Percentiles rank a stretch among this genome's conserved stretches.
These are phyloP conservation scores for Talpa occidentalis DNA, from an alignment of 2,113 vertebrate genomes.

Conservation along the genomic window DNA sequence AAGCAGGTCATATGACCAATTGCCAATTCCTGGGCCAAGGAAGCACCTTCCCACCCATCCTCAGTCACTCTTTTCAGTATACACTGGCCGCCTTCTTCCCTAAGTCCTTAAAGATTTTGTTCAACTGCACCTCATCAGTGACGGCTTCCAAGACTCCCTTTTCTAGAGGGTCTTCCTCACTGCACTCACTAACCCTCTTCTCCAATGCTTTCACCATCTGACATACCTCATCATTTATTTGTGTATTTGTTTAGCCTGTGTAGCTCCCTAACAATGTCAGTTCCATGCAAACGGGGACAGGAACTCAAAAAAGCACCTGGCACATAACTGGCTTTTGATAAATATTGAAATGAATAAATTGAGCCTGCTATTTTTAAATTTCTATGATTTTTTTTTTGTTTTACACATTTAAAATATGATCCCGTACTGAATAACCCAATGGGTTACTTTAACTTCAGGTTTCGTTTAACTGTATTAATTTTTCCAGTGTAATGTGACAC, in stretches of 20 bases:
- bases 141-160: background rate
- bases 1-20: background rate
- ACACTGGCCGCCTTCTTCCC: background rate
- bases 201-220: background rate
- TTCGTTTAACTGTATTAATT: constrained; percentile 11
- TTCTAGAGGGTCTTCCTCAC: background rate
- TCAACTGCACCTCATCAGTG: background rate
- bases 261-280: background rate
- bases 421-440: background rate
- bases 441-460: background rate
- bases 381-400: background rate
- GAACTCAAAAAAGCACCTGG: background rate
- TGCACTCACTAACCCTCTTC: background rate
- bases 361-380: background rate
- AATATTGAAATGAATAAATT: background rate
- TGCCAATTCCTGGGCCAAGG: background rate
- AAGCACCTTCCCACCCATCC: background rate
- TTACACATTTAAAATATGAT: background rate
- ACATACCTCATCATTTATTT: background rate
- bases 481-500: background rate
- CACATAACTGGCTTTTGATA: background rate
- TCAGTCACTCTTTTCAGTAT: background rate
- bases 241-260: background rate
- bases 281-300: background rate
- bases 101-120: background rate